phyloP scores from a whole-genome alignment of 2,888 invertebrate genomes.

The Nomada hirtipes region DNA sequence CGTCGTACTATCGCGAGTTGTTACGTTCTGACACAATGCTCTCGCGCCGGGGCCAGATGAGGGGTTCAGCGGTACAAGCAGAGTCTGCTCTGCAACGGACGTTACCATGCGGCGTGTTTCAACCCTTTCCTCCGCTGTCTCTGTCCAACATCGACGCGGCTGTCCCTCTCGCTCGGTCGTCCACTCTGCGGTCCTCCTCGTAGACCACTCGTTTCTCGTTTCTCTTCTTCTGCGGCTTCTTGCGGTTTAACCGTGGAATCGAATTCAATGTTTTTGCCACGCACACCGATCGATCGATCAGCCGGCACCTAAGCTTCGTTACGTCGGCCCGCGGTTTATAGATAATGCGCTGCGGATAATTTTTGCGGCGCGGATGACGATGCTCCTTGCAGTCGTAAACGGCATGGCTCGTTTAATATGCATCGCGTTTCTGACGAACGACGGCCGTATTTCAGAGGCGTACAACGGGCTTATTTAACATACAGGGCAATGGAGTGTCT shows the following conservation, averaged over 20 bases:
- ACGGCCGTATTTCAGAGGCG: neutral
- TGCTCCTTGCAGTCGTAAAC: neutral
- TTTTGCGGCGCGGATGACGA: neutral
- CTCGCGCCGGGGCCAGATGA: constrained; percentile 34
- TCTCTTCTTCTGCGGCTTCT: constrained; percentile 17
- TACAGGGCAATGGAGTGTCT: neutral
- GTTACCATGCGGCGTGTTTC: constrained; percentile 30
- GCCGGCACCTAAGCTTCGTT: neutral
- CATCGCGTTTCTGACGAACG: neutral
- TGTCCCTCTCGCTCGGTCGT: neutral
- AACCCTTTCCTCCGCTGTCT: constrained; percentile 8
- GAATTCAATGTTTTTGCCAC: constrained; percentile 24
- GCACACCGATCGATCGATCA: neutral
- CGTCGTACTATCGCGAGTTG: constrained; percentile 73
- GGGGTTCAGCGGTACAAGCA: constrained; percentile 41
- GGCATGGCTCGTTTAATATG: neutral
- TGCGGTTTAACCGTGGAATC: constrained; percentile 16
- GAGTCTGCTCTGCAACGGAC: constrained; percentile 33
- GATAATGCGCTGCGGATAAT: constrained; percentile 3
- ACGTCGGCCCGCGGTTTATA: neutral
- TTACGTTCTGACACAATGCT: constrained; percentile 71
- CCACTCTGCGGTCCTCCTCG: neutral
- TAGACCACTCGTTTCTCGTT: neutral
- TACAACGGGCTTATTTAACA: neutral
- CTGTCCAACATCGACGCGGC: neutral